Evolutionary conservation across 2,888 invertebrate genomes (phyloP).

Genomic region (Xestia c-nigrum): DNA sequence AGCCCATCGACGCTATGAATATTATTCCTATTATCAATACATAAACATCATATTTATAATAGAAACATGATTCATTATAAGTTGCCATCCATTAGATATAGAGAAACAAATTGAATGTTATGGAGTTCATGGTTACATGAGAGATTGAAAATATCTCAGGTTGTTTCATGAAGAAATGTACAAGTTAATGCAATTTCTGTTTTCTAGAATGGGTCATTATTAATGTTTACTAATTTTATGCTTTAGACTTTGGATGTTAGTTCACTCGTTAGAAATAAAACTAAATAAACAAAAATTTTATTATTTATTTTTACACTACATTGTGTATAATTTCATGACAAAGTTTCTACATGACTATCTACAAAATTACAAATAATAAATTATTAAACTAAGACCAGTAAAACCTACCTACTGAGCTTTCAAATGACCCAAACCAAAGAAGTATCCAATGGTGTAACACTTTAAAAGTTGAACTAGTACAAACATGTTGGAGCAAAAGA

Average conservation of each 20-base stretch:
- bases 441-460: conserved; percentile 80
- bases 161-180: conserved; percentile 34
- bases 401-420: conserved; percentile 48
- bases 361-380: conserved; percentile 46
- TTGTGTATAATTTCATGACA: conserved; percentile 32
- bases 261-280: conserved; percentile 81
- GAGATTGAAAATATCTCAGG: conserved; percentile 16
- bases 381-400: conserved; percentile 25
- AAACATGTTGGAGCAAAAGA: conserved; percentile 95
- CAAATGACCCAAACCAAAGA: conserved; percentile 78
- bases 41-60: conserved; percentile 12
- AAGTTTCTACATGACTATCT: conserved; percentile 63
- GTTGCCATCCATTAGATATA: conserved; percentile 48
- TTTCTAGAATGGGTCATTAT: conserved; percentile 73
- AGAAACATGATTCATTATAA: conserved; percentile 62
- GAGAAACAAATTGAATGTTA: conserved; percentile 52
- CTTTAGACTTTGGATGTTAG: conserved; percentile 72
- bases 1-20: background rate
- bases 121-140: conserved; percentile 12
- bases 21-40: conserved; percentile 38
- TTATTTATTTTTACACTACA: conserved; percentile 64
- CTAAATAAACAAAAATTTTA: conserved; percentile 60
- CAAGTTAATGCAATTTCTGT: conserved; percentile 69
- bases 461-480: conserved; percentile 91
- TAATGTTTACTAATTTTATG: conserved; percentile 70